These are phyloP conservation scores for Sminthopsis crassicaudata DNA, from an alignment of 2,113 vertebrate genomes.

Conservation along the genomic window DNA sequence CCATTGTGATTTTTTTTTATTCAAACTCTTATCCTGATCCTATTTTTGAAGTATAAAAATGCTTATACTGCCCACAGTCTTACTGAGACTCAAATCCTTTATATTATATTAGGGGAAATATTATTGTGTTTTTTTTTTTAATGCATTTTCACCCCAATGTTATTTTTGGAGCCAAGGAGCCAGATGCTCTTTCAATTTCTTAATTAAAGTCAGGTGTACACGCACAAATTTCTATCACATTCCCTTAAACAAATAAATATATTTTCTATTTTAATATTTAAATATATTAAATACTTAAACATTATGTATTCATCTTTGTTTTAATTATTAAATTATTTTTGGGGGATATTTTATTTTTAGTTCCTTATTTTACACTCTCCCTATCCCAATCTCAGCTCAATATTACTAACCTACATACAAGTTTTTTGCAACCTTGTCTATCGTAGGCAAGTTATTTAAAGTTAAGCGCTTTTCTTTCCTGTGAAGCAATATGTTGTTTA, in stretches of 20 bases:
- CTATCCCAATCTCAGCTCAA: neutral
- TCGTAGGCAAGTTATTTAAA: neutral
- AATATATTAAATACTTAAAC: neutral
- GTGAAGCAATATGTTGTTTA: neutral
- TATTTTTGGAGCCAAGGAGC: neutral
- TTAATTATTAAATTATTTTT: neutral
- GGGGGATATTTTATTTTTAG: neutral
- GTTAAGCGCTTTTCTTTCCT: neutral
- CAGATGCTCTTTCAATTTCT: neutral
- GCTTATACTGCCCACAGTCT: neutral
- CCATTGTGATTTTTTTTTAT: neutral
- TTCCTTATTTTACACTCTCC: neutral
- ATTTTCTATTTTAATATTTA: neutral
- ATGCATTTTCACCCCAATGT: neutral
- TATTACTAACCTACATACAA: neutral
- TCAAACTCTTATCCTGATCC: neutral
- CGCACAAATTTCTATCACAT: neutral
- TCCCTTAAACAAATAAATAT: neutral
- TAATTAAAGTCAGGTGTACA: neutral
- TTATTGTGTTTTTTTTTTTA: too few species aligned
- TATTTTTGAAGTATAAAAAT: neutral
- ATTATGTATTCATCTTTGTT: neutral
- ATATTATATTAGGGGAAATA: neutral
- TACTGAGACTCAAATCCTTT: neutral
- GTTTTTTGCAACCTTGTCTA: neutral